A percentile compares a stretch with the other conserved stretches of the same genome.
phyloP scores from a whole-genome alignment of 2,888 invertebrate genomes.

The Cheilosia pagana region DNA sequence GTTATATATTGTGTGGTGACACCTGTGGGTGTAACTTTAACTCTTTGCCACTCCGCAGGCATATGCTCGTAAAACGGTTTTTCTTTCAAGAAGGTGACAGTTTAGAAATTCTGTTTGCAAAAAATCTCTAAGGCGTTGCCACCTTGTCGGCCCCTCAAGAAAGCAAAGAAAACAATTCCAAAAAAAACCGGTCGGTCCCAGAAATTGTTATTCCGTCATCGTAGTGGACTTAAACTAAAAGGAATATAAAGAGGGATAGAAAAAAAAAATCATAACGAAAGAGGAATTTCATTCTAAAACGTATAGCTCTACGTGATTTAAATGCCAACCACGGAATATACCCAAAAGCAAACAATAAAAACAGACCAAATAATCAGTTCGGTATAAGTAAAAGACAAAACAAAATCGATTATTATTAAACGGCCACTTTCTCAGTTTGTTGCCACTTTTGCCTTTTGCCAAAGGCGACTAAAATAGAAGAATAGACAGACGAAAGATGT shows the following conservation, averaged over 20 bases:
- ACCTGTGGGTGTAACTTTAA: no score
- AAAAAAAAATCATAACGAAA: constrained; percentile 11
- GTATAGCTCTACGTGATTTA: constrained; percentile 39
- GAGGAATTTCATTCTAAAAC: constrained; percentile 34
- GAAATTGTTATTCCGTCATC: constrained; percentile 27
- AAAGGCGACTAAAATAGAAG: neutral
- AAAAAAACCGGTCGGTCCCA: no score
- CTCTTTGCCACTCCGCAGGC: no score
- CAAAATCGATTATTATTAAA: constrained; percentile 28
- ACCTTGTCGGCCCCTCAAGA: no score
- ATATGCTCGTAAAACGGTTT: no score
- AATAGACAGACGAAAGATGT: neutral
- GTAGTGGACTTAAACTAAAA: constrained; percentile 9
- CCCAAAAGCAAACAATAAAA: constrained; percentile 21
- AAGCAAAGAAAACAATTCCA: no score
- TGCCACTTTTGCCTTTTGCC: constrained; percentile 20
- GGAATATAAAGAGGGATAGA: no score
- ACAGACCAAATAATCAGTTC: neutral
- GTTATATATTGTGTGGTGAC: neutral
- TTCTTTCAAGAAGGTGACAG: no score
- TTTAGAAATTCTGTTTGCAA: no score
- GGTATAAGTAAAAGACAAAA: constrained; percentile 12
- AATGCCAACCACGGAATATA: constrained; percentile 34
- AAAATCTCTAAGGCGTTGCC: no score
- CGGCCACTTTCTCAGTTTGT: constrained; percentile 22